Evolutionary conservation across 2,797 vertebrate species (phyloP).

Genomic region (Sebastolobus altivelis): DNA sequence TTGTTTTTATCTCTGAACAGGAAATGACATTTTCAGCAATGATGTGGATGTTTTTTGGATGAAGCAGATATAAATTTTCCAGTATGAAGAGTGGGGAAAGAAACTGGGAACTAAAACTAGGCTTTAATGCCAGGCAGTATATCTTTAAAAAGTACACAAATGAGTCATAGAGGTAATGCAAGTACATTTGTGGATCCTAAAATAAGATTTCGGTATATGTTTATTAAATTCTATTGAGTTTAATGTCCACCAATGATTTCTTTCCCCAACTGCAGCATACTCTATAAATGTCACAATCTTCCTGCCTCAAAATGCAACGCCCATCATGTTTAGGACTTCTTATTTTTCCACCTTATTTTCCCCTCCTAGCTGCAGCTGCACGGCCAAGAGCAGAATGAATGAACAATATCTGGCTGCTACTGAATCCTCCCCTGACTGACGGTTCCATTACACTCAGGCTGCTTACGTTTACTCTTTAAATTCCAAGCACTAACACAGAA

Average conservation of each 20-base stretch:
- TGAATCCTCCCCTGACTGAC: conserved; percentile 49
- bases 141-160: conserved; percentile 11
- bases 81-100: conserved; percentile 6
- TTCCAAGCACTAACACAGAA: conserved; percentile 26
- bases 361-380: conserved; percentile 48
- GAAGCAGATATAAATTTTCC: not conserved
- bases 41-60: not conserved
- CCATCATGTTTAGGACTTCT: conserved; percentile 22
- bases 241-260: not conserved
- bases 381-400: conserved; percentile 71
- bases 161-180: not conserved
- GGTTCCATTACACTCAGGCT: conserved; percentile 60
- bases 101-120: conserved; percentile 9
- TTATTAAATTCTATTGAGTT: not conserved
- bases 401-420: conserved; percentile 79
- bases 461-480: conserved; percentile 37
- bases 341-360: conserved; percentile 55
- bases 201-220: not conserved
- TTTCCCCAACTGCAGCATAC: not conserved
- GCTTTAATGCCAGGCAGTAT: conserved; percentile 1
- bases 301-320: not conserved
- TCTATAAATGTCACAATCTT: conserved; percentile 5
- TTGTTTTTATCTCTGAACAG: not conserved
- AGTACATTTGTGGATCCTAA: not conserved
- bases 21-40: conserved; percentile 6